phyloP scores from a whole-genome alignment of 2,888 invertebrate species.

The Liopterus haemorrhoidalis region DNA sequence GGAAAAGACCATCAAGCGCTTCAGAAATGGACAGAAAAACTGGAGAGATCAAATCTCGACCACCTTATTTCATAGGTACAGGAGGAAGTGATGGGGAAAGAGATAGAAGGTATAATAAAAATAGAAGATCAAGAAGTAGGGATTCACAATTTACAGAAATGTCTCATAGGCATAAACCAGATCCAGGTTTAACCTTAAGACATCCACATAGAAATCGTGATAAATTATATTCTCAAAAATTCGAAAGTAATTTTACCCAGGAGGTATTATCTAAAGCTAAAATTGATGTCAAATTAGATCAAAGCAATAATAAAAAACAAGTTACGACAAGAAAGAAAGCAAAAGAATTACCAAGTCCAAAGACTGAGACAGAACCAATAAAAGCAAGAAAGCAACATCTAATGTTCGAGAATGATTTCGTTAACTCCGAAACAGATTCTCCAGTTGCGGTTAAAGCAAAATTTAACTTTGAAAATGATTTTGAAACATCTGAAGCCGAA shows the following conservation, averaged over 20 bases:
- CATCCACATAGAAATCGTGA: constrained; percentile 36
- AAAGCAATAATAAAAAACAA: constrained; percentile 37
- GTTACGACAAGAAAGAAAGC: constrained; percentile 37
- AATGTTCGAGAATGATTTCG: constrained; percentile 68
- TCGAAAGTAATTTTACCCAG: constrained; percentile 58
- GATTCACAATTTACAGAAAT: constrained; percentile 44
- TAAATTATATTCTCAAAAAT: constrained; percentile 33
- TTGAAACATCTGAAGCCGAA: constrained; percentile 40
- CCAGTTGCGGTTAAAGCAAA: constrained; percentile 32
- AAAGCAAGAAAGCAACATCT: constrained; percentile 50
- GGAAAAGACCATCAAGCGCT: constrained; percentile 55
- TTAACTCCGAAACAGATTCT: constrained; percentile 43
- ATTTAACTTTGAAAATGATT: constrained; percentile 41
- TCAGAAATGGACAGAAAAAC: constrained; percentile 51
- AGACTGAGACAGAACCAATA: constrained; percentile 39
- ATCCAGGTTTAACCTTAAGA: constrained; percentile 39
- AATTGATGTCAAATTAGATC: constrained; percentile 32
- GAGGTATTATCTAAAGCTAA: constrained; percentile 34
- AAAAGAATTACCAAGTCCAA: constrained; percentile 37
- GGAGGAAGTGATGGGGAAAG: constrained; percentile 54
- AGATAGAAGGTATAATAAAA: constrained; percentile 50
- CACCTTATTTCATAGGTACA: constrained; percentile 36
- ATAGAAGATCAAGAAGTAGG: constrained; percentile 46
- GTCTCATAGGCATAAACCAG: constrained; percentile 38
- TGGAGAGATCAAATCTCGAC: constrained; percentile 42